Conservation (phyloP, 2,113 vertebrate species). For the Pongo abelii region DNA sequence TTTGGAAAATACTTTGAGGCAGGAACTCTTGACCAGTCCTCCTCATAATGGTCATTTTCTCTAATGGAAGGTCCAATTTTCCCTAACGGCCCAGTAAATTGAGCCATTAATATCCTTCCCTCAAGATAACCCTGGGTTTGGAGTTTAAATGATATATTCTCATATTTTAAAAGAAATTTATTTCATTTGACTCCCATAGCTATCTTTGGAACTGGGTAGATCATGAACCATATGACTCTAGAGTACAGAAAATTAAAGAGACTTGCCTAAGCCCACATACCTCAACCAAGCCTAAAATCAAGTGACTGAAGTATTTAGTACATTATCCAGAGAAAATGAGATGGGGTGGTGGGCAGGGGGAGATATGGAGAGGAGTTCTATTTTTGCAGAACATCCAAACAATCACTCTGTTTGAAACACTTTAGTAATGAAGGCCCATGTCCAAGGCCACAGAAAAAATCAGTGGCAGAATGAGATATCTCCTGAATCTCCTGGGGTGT, state of each 20-base stretch:
- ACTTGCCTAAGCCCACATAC: neutral
- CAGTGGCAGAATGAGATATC: neutral
- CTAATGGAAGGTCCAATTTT: neutral
- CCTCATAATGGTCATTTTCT: neutral
- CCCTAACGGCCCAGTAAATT: too few relatives aligned
- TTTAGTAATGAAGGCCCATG: neutral
- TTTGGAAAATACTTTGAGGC: neutral
- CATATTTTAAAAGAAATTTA: neutral
- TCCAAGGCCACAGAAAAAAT: slow-evolving; percentile 6
- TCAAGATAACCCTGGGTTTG: neutral
- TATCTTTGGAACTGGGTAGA: neutral
- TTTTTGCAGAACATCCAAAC: neutral
- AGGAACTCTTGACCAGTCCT: neutral
- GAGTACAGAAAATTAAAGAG: neutral
- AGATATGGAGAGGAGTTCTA: neutral
- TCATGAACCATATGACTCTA: neutral
- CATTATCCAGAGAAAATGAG: neutral
- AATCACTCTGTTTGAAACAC: neutral
- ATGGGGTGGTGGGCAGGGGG: too few relatives aligned
- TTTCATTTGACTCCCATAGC: neutral
- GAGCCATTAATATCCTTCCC: neutral
- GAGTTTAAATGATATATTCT: neutral
- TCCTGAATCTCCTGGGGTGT: neutral
- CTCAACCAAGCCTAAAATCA: neutral
- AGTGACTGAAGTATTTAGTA: neutral